Conservation (phyloP, 2,113 vertebrate genomes). For the Athene noctua region DNA sequence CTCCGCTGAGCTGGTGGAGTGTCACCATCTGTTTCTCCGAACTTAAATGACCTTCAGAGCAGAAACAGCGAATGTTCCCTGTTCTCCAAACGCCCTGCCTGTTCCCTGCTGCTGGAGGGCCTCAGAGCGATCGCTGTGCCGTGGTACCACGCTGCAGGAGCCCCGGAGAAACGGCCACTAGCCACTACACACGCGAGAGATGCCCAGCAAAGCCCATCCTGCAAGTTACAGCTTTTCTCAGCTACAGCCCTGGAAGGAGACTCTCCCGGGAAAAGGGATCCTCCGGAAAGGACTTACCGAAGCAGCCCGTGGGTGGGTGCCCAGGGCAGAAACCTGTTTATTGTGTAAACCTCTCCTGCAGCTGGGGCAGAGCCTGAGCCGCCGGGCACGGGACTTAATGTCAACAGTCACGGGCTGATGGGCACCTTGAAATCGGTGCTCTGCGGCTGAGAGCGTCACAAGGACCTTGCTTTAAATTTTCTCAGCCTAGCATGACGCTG, state of each 20-base stretch:
- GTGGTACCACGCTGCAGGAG: neutral
- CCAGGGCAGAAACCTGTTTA: neutral
- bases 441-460: neutral
- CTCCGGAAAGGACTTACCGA: neutral
- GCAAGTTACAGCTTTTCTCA: no score
- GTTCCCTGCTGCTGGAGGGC: neutral
- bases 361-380: neutral
- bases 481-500: neutral
- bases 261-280: neutral
- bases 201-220: neutral
- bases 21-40: neutral
- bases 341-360: neutral
- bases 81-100: neutral
- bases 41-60: neutral
- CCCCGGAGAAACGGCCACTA: neutral
- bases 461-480: neutral
- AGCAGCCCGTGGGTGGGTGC: no score
- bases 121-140: rapidly evolving
- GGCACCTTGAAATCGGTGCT: neutral
- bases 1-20: neutral
- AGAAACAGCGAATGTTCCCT: neutral
- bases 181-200: neutral
- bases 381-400: neutral
- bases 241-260: no score
- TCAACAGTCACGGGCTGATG: neutral